Evolutionary conservation across 2,888 invertebrate genomes (phyloP), one percentile per base, ranked within the genome.

Genomic region (Notocelia uddmanniana): DNA sequence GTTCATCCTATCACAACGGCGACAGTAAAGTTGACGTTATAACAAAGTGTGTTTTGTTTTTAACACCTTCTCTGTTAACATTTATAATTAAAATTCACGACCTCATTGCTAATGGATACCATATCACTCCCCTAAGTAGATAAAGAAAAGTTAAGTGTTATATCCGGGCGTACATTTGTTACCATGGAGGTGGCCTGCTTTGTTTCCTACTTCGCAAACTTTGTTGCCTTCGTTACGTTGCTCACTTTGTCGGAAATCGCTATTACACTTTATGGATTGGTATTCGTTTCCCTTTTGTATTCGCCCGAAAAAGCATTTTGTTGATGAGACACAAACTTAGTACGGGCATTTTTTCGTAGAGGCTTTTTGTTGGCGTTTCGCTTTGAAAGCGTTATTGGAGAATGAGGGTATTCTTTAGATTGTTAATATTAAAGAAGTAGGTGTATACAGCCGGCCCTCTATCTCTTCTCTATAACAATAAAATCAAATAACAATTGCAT

Each of bases 171-270:
- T 81, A 84, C 81, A 86, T 87, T 84, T 80, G 85, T 85, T 85
- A 82, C 81, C 80, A 79, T 79, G 77, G 79, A 83, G 83, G 83
- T 81, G 80, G 83, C 81, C 86, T 89, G 88, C 81, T 88, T 89
- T 88, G 88, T 89, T 89, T 89, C 86, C 77, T 68, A 78, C 76
- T 81, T 78, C 74, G 74, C 73, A 80, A 90, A 89, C 87, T 90
- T 88, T 85, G 85, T 86, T 83, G 81, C 79, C 77, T 78, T 83
- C 75, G 82, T 81, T 83, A 86, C 82, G 82, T 82, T 85, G 83
- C 87, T 84, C 85, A 83, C 82, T 83, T 83, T 81, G 80, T 82
- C 78, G 79, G 76, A 79, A 87, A 84, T 85, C 80, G 83, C 80
- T 84, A 80, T 79, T 81, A 86, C 81, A 82, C 78, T 84, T 84